Evolutionary conservation across 2,113 vertebrate genomes (phyloP).

Genomic region (Ochotona curzoniae): DNA sequence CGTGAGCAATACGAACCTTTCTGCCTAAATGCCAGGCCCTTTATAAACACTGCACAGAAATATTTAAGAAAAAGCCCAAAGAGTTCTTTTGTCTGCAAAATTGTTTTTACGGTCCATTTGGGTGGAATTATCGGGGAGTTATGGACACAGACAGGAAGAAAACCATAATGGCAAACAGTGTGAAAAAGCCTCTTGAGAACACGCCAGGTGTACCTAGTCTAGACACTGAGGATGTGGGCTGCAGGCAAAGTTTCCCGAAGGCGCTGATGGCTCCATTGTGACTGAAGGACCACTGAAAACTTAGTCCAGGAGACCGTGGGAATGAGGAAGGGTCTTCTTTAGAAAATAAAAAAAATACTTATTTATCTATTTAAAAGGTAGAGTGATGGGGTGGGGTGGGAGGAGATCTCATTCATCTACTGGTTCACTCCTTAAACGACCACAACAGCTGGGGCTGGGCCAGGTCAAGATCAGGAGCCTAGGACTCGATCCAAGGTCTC

Average conservation of each 20-base stretch:
- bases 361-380: too few relatives aligned
- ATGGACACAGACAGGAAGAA: not conserved
- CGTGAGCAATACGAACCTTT: not conserved
- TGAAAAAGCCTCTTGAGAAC: not conserved
- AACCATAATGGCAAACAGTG: not conserved
- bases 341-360: too few relatives aligned
- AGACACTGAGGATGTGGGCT: not conserved
- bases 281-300: not conserved
- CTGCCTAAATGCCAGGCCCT: not conserved
- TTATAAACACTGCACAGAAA: slow-evolving; percentile 26
- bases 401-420: too few relatives aligned
- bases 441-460: too few relatives aligned
- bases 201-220: not conserved
- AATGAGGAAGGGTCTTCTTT: not conserved
- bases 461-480: too few relatives aligned
- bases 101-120: not conserved
- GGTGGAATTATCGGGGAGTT: not conserved
- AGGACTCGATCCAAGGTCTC: too few relatives aligned
- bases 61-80: slow-evolving; percentile 10
- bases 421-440: too few relatives aligned
- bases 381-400: too few relatives aligned
- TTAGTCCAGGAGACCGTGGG: not conserved
- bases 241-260: not conserved
- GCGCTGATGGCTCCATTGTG: not conserved
- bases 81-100: not conserved